These are phyloP conservation scores for Ochlodes sylvanus DNA, from an alignment of 2,888 invertebrate species.

Conservation along the genomic window DNA sequence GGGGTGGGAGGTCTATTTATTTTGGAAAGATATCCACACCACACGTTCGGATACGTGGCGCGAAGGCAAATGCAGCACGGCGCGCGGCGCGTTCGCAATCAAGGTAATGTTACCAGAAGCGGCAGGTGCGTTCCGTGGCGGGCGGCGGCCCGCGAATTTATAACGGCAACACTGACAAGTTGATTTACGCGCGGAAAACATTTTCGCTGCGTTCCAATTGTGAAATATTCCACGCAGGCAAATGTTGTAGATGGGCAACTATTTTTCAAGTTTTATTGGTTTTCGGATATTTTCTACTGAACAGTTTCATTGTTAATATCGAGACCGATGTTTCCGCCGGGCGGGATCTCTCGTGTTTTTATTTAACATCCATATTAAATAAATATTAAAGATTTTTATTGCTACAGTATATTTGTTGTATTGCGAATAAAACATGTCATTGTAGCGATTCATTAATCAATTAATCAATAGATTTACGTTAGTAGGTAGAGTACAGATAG, in stretches of 20 bases:
- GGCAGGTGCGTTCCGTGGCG: conserved; percentile 71
- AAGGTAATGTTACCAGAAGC: conserved; percentile 73
- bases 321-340: conserved; percentile 26
- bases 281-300: conserved; percentile 32
- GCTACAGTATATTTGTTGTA: conserved; percentile 1
- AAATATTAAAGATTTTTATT: conserved; percentile 18
- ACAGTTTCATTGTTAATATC: conserved; percentile 35
- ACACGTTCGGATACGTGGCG: conserved; percentile 53
- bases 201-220: conserved; percentile 66
- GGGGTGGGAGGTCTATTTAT: conserved; percentile 44
- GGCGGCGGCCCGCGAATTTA: conserved; percentile 73
- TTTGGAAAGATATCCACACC: conserved; percentile 44
- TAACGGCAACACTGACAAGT: conserved; percentile 78
- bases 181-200: conserved; percentile 74
- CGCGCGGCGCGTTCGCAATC: conserved; percentile 66
- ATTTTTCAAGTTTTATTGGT: conserved; percentile 39
- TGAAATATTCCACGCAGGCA: conserved; percentile 60
- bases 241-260: conserved; percentile 36
- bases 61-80: conserved; percentile 63
- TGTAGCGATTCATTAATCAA: neutral
- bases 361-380: conserved; percentile 21
- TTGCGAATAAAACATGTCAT: neutral
- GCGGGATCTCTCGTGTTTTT: conserved; percentile 17
- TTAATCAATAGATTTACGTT: neutral
- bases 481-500: neutral